Conservation (phyloP, 2,113 vertebrate species). For the Ictalurus punctatus region DNA sequence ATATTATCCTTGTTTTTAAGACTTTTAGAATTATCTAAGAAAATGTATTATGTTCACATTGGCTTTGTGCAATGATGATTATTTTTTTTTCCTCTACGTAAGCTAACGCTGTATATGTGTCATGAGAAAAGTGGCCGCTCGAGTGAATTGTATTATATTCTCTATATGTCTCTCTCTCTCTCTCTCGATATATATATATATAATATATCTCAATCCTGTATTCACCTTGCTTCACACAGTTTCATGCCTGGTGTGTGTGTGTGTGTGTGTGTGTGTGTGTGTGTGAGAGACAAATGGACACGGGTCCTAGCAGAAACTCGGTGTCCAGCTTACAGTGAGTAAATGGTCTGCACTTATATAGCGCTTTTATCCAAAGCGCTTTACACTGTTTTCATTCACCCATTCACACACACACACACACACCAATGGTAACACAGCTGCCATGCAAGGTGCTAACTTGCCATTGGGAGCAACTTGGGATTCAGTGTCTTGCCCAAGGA, state of each 20-base stretch:
- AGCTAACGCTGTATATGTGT: constrained; percentile 21
- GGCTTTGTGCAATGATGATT: constrained; percentile 23
- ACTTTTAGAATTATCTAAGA: not conserved
- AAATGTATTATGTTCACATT: not conserved
- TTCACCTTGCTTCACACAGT: not conserved
- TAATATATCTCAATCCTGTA: not conserved
- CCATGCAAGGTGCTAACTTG: too few relatives aligned
- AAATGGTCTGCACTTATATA: too few relatives aligned
- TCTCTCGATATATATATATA: constrained; percentile 21
- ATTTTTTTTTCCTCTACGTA: constrained; percentile 2
- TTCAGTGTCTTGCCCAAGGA: too few relatives aligned
- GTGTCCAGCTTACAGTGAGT: too few relatives aligned
- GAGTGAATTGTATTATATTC: not conserved
- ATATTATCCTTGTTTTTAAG: not conserved
- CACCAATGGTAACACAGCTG: too few relatives aligned
- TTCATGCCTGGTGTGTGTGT: not conserved
- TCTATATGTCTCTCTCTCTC: not conserved
- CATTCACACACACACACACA: too few relatives aligned
- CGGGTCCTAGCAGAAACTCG: not conserved
- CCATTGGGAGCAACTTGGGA: too few relatives aligned
- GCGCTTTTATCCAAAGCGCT: too few relatives aligned
- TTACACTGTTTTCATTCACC: too few relatives aligned
- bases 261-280: not conserved
- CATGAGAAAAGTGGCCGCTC: not conserved
- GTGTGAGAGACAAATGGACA: not conserved